Evolutionary conservation across 1,140 invertebrate species (phyloP).

Genomic region (Prorops nasuta): DNA sequence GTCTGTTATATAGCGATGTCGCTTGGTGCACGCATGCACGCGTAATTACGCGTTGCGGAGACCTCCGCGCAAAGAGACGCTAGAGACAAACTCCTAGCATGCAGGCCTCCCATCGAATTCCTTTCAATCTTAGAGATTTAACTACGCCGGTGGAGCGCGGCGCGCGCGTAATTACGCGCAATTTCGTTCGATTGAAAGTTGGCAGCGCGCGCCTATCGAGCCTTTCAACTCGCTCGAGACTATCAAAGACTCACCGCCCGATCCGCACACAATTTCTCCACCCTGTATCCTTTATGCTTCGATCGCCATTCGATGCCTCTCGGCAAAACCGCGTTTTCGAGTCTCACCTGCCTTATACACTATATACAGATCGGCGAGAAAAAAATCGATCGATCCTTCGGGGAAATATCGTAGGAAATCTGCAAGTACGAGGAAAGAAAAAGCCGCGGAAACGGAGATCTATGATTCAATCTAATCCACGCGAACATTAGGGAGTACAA

Average conservation of each 20-base stretch:
- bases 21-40: slow-evolving; percentile 22
- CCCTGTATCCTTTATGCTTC: not conserved
- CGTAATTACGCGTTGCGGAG: slow-evolving; percentile 33
- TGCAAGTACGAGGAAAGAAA: slow-evolving; percentile 1
- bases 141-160: slow-evolving; percentile 4
- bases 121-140: slow-evolving; percentile 36
- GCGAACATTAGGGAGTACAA: slow-evolving; percentile 39
- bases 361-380: too few relatives aligned
- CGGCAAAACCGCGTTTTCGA: too few relatives aligned
- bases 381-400: too few relatives aligned
- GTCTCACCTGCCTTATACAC: too few relatives aligned
- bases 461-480: slow-evolving; percentile 34
- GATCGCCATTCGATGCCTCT: too few relatives aligned
- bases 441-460: too few relatives aligned
- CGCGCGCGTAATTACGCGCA: slow-evolving; percentile 37
- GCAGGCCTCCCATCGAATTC: slow-evolving; percentile 22
- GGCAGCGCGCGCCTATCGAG: slow-evolving; percentile 7
- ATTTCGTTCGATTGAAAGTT: slow-evolving; percentile 39
- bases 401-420: too few relatives aligned
- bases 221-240: slow-evolving; percentile 6
- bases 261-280: slow-evolving; percentile 2
- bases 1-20: slow-evolving; percentile 22
- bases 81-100: not conserved
- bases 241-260: slow-evolving; percentile 28
- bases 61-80: slow-evolving; percentile 6